Evolutionary conservation across 2,888 invertebrate species (phyloP), one percentile per base, ranked within the genome.

Genomic region (Steinernema hermaphroditum): DNA sequence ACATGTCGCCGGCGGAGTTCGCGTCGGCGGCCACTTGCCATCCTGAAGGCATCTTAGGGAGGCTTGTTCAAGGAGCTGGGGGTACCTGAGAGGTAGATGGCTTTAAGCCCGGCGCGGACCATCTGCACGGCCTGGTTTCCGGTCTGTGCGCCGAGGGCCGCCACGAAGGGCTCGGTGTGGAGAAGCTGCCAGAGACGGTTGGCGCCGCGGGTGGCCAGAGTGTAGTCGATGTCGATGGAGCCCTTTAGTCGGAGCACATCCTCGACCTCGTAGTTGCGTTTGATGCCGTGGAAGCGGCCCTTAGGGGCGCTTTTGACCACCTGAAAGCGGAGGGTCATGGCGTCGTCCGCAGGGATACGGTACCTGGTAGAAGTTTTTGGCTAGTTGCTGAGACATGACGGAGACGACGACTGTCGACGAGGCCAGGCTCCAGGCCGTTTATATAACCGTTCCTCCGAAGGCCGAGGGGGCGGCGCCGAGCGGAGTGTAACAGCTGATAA

Each of bases 1-100:
- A 87, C 82, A 82, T 84, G 70, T 87, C 85, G 41, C 85, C 86
- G n/a, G 85, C 82, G n/a, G 81, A 76, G 77, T 87, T 87, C 22
- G 85, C 86, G 74, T 87, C 87, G 1, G 87, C 87, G 37, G 87
- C 87, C 19, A 88, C 87, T 82, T 87, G 87, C 87, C 87, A 87
- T 50, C 87, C 87, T 79, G 72, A 69, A 78, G 69, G 22, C 62
- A 62, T 41, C 16, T n/a, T n/a, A n/a, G n/a, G n/a, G n/a, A n/a
- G n/a, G n/a, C n/a, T n/a, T n/a, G n/a, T n/a, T n/a, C n/a, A n/a
- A n/a, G n/a, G n/a, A n/a, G n/a, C n/a, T n/a, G n/a, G n/a, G n/a
- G n/a, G 12, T 44, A 85, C 85, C 86, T 1, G 87, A 87, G n/a
- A 88, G 79, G 75, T 87, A 87, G 73, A 87, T 87, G 14, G 87